A percentile compares a stretch with the other conserved stretches of the same genome.
Evolutionary conservation across 2,888 invertebrate species (phyloP).

Genomic region (Drosophila neoperkinsi): DNA sequence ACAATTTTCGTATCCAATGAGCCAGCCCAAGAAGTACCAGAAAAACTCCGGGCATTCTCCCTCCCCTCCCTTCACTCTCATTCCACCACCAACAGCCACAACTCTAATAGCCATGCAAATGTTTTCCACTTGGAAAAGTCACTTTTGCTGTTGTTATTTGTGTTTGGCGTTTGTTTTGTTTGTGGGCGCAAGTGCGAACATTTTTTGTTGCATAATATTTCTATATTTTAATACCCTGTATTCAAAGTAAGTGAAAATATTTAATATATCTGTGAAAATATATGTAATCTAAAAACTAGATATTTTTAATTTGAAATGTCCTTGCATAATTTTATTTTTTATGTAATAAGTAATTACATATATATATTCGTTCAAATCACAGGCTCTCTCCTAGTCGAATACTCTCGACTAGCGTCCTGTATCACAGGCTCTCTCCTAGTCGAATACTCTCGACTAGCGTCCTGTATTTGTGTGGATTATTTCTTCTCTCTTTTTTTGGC

Average conservation of each 20-base stretch:
- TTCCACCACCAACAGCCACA: not conserved
- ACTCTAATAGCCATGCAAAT: conserved; percentile 64
- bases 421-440: not conserved
- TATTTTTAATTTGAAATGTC: not conserved
- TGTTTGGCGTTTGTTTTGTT: conserved; percentile 49
- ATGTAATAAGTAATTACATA: not conserved
- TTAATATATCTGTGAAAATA: not conserved
- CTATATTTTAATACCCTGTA: conserved; percentile 20
- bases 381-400: not conserved
- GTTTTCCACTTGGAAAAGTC: conserved; percentile 73
- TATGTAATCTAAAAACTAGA: not conserved
- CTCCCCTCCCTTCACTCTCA: not conserved
- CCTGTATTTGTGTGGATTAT: not conserved
- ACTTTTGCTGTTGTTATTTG: conserved; percentile 54
- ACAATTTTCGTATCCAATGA: conserved; percentile 81
- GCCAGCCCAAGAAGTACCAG: conserved; percentile 20
- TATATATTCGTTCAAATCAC: not conserved
- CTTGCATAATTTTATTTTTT: not conserved
- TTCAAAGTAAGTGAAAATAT: not conserved
- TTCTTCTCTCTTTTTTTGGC: conserved; percentile 33
- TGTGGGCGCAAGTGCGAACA: conserved; percentile 58
- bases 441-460: not conserved
- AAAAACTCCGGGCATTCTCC: conserved; percentile 13
- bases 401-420: not conserved
- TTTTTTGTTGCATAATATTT: conserved; percentile 50